Percentiles rank a stretch among this genome's conserved stretches.
These are phyloP conservation scores for Dromococcyx pavoninus DNA, from an alignment of 2,797 vertebrate species.

Conservation along the genomic window DNA sequence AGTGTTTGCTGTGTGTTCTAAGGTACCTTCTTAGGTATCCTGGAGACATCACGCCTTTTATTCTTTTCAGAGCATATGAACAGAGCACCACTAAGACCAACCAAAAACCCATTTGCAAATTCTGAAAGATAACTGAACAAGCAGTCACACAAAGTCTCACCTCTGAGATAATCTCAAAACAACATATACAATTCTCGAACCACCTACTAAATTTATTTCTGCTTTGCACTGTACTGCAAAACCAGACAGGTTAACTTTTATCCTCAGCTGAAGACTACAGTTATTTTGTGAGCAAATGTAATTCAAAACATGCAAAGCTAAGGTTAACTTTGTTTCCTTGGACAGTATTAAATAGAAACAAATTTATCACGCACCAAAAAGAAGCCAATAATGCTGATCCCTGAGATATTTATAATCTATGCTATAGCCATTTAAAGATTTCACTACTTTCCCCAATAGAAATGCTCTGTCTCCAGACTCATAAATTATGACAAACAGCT, in stretches of 20 bases:
- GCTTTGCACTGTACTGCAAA: background rate
- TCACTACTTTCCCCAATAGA: background rate
- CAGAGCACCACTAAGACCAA: background rate
- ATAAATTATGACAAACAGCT: background rate
- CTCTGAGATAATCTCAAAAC: background rate
- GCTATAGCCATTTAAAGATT: background rate
- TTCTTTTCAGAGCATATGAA: background rate
- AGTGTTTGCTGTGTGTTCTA: background rate
- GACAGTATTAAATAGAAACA: background rate
- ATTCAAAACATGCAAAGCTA: background rate
- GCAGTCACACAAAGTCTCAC: background rate
- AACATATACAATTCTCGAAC: background rate
- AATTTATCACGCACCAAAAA: background rate
- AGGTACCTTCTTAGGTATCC: background rate
- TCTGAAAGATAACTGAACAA: background rate
- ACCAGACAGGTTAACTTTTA: background rate
- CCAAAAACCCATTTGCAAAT: background rate
- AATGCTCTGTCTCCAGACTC: background rate
- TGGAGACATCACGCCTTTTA: background rate
- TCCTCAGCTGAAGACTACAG: background rate
- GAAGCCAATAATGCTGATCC: background rate
- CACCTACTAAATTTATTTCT: background rate
- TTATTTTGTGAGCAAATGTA: background rate
- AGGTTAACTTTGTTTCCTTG: background rate
- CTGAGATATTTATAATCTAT: background rate